A percentile compares a stretch with the other conserved stretches of the same genome.
These are phyloP conservation scores for Meloidogyne floridensis DNA, from an alignment of 1,140 invertebrate genomes.

Conservation along the genomic window DNA sequence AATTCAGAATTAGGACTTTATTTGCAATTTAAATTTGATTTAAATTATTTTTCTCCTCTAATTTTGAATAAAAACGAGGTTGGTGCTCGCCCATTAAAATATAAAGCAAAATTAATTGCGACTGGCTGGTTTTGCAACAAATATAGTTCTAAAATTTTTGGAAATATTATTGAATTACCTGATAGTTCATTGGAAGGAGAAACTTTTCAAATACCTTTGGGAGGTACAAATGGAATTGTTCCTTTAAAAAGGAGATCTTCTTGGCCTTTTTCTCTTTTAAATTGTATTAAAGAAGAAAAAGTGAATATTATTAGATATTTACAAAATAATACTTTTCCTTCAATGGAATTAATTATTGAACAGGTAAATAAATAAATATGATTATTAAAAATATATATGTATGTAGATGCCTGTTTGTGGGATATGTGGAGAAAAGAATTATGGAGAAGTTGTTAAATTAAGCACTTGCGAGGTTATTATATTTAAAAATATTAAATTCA, in stretches of 20 bases:
- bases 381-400: neutral
- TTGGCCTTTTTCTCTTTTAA: neutral
- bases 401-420: neutral
- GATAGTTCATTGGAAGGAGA: constrained; percentile 2
- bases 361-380: neutral
- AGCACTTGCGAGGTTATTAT: neutral
- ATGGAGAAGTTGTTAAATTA: neutral
- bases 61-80: neutral
- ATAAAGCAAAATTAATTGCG: neutral
- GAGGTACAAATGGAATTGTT: neutral
- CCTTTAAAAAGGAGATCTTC: neutral
- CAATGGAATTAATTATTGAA: constrained; percentile 7
- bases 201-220: neutral
- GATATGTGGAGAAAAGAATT: neutral
- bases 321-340: neutral
- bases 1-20: neutral
- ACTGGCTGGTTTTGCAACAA: neutral
- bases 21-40: constrained; percentile 5
- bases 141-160: neutral
- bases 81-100: neutral
- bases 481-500: neutral
- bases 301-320: neutral
- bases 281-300: constrained; percentile 1
- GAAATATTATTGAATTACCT: constrained; percentile 1
- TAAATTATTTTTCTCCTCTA: constrained; percentile 5